Evolutionary conservation across 2,113 vertebrate species (phyloP).

Genomic region (Microcebus tavaratra): DNA sequence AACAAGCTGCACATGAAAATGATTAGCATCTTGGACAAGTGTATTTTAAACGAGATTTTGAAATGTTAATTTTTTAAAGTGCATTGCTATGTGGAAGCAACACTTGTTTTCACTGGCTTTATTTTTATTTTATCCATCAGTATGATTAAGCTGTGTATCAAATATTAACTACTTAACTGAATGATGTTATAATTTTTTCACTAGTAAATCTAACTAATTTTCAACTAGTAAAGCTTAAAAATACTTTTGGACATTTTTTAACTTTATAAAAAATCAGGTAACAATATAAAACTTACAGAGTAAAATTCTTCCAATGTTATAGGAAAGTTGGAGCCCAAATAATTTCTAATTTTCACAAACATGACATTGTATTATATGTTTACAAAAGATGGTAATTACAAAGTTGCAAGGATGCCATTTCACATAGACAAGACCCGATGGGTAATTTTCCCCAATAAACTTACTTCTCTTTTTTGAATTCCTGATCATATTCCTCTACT

Average conservation of each 20-base stretch:
- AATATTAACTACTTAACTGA: constrained; percentile 29
- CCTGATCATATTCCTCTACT: not conserved
- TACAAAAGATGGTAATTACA: not conserved
- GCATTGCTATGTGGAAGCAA: not conserved
- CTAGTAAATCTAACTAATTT: not conserved
- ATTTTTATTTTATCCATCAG: not conserved
- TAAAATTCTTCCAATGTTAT: constrained; percentile 19
- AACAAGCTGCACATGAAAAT: not conserved
- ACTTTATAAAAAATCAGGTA: not conserved
- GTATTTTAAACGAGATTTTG: constrained; percentile 25
- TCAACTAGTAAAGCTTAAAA: constrained; percentile 14
- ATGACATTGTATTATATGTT: not conserved
- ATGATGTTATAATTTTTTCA: constrained; percentile 16
- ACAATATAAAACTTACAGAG: not conserved
- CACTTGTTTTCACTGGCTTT: constrained; percentile 17
- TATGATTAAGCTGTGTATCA: constrained; percentile 26
- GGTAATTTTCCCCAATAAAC: not conserved
- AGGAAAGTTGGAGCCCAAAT: not conserved
- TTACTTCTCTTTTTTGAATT: constrained; percentile 26
- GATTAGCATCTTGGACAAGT: not conserved
- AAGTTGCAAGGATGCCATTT: not conserved
- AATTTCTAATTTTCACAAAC: constrained; percentile 15
- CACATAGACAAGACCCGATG: not conserved
- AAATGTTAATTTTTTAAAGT: constrained; percentile 48
- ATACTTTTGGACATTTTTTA: constrained; percentile 15